Percentiles rank a stretch among this genome's conserved stretches.
These are phyloP conservation scores for Gnathonemus longibarbis DNA, from an alignment of 2,113 vertebrate genomes.

Conservation along the genomic window DNA sequence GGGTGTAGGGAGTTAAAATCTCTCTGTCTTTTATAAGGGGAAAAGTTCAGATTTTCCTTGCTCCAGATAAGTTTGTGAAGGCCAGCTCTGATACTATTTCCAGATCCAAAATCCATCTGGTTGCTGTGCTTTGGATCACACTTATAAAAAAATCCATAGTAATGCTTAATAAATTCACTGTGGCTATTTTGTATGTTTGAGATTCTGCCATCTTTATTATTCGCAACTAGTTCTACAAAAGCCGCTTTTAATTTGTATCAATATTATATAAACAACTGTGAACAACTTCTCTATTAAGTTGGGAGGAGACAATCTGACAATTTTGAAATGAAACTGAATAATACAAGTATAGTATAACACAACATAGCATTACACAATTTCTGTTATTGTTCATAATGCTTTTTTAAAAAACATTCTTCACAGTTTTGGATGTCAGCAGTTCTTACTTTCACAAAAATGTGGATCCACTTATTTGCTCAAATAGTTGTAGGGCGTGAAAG, in stretches of 20 bases:
- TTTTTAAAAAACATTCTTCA: not conserved
- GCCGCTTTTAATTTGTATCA: not conserved
- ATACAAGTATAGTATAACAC: not conserved
- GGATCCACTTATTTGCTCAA: not conserved
- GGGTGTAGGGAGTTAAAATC: not conserved
- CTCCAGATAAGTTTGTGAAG: not conserved
- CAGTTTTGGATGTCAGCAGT: not conserved
- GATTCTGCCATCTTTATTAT: not conserved
- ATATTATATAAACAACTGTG: not conserved
- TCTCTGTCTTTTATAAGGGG: not conserved
- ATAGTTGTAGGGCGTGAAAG: not conserved
- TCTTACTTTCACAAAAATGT: not conserved
- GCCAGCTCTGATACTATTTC: not conserved
- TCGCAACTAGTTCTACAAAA: not conserved
- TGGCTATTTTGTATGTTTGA: not conserved
- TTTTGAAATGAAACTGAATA: not conserved
- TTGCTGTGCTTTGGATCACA: not conserved
- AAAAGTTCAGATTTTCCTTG: not conserved
- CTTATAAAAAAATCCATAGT: not conserved
- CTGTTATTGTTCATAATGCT: not conserved
- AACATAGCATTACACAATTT: not conserved
- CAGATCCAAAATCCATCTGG: not conserved
- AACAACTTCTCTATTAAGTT: not conserved
- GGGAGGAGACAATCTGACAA: not conserved
- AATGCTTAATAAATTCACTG: conserved; percentile 1